Evolutionary conservation across 2,888 invertebrate genomes (phyloP), one percentile per base, ranked within the genome.

Genomic region (Ellobium chinense): DNA sequence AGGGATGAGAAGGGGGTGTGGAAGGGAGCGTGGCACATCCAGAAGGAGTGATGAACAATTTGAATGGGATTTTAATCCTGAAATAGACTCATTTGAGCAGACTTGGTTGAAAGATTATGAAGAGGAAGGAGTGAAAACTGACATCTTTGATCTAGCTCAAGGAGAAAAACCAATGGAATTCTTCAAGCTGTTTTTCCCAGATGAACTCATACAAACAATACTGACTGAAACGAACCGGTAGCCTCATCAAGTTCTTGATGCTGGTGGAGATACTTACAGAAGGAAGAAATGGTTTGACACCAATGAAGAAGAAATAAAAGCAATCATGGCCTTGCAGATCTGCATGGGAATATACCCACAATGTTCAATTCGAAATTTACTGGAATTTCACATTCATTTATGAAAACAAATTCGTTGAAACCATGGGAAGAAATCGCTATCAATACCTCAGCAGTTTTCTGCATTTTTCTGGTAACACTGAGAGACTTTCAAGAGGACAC

Each of bases 111-210:
- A 60, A n/a, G 60, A 60, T 60, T 60, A 14, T 60, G 60, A 60
- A 60, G 27, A 27, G 7, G 60, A 60, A n/a, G 60, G 60, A 14
- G 27, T 60, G 60, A 60, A n/a, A 14, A 7, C 7, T 14, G 60
- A 60, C 5, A 14, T 60, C 5, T n/a, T 60, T 14, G 60, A 60
- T 24, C 27, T 60, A 60, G 7, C 14, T 24, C 12, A 7, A 24
- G 60, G 60, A 24, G 60, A 60, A 27, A 60, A 69, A 1, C 27
- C 69, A 3, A 46, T 69, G 21, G 69, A 69, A 24, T 69, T n/a
- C 29, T 69, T 69, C 29, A 21, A 46, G 27, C 31, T 69, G 5
- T 69, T 69, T 46, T 69, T 69, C 69, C 69, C 69, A 7, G 46
- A 46, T 9, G 9, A 31, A 27, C 36, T 46, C 14, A 5, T 69